A percentile compares a stretch with the other conserved stretches of the same genome.
Conservation (phyloP, 1,140 invertebrate genomes). For the Trachymyrmex cornetzi region DNA sequence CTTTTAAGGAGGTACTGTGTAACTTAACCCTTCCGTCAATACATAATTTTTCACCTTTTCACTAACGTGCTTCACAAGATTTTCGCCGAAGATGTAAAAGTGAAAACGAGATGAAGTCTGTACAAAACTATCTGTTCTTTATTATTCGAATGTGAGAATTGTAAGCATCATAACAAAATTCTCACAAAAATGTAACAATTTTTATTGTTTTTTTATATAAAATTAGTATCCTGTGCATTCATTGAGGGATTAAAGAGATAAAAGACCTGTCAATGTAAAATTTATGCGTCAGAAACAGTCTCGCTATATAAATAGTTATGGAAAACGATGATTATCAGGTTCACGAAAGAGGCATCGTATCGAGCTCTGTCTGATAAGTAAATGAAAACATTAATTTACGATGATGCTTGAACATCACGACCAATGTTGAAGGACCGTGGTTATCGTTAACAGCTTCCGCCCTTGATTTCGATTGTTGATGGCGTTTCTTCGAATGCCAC, state of each 20-base stretch:
- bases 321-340: constrained; percentile 13
- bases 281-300: background rate
- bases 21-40: too few relatives aligned
- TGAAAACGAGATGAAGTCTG: too few relatives aligned
- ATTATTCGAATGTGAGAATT: too few relatives aligned
- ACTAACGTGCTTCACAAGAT: too few relatives aligned
- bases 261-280: background rate
- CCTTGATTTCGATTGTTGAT: constrained; percentile 57
- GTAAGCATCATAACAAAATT: too few relatives aligned
- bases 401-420: background rate
- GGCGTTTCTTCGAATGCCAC: constrained; percentile 22
- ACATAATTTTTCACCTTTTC: too few relatives aligned
- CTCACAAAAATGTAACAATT: too few relatives aligned
- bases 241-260: background rate
- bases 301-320: constrained; percentile 32
- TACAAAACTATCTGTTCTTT: too few relatives aligned
- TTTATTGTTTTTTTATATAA: too few relatives aligned
- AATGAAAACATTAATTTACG: constrained; percentile 34
- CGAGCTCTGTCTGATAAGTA: background rate
- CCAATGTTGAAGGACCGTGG: background rate
- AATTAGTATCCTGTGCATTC: too few relatives aligned
- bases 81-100: too few relatives aligned
- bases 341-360: background rate
- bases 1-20: too few relatives aligned
- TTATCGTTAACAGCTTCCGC: constrained; percentile 67